Conservation (phyloP, 1,140 invertebrate genomes). For the Tetramorium simillimum region DNA sequence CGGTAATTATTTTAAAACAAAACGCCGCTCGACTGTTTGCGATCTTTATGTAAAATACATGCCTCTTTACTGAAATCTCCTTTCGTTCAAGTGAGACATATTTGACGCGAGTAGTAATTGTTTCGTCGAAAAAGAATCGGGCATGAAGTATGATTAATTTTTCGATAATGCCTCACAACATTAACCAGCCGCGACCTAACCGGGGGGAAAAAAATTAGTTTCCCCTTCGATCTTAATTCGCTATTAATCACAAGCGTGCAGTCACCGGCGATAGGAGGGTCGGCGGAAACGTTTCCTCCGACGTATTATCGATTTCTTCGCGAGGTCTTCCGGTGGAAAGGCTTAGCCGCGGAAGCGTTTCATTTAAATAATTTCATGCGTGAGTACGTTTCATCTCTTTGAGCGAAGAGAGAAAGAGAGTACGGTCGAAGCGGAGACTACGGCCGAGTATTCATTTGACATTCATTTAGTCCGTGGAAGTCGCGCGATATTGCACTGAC, state of each 20-base stretch:
- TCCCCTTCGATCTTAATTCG: constrained; percentile 56
- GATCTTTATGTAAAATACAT: neutral
- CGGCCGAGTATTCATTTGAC: constrained; percentile 71
- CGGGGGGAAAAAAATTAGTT: constrained; percentile 15
- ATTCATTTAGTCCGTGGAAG: constrained; percentile 73
- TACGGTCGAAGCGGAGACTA: constrained; percentile 2
- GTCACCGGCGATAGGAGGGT: constrained; percentile 47
- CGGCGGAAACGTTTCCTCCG: constrained; percentile 38
- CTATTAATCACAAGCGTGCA: constrained; percentile 71
- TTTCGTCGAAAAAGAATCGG: constrained; percentile 1
- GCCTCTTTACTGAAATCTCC: neutral
- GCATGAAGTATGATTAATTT: constrained; percentile 22
- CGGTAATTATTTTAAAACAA: constrained; percentile 11
- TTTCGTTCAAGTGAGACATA: neutral
- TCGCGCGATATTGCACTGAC: constrained; percentile 56
- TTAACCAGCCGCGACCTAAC: constrained; percentile 15
- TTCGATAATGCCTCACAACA: constrained; percentile 22
- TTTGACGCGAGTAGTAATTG: constrained; percentile 13
- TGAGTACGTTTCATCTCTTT: constrained; percentile 65
- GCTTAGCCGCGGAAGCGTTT: constrained; percentile 65
- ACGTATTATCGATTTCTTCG: constrained; percentile 64
- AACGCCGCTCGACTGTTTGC: neutral
- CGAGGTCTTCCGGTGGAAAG: constrained; percentile 41
- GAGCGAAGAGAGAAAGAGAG: constrained; percentile 41
- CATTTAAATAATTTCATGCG: constrained; percentile 77